These are phyloP conservation scores for Eurypyga helias DNA, from an alignment of 2,113 vertebrate species.

Conservation along the genomic window DNA sequence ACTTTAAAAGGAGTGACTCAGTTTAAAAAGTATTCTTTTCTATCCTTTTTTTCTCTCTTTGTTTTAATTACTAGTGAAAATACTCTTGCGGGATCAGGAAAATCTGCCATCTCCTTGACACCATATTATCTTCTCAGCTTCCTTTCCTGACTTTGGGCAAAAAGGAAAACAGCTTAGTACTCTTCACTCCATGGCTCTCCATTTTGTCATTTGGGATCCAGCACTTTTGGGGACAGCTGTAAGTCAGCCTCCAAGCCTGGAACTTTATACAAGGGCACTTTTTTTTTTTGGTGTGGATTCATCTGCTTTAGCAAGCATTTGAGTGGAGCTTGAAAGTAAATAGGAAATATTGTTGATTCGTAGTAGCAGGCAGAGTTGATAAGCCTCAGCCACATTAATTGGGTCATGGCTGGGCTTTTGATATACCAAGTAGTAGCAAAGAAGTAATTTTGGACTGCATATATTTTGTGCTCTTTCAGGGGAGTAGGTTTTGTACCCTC, in stretches of 20 bases:
- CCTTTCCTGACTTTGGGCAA: not conserved
- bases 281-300: not conserved
- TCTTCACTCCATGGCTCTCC: not conserved
- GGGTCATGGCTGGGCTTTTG: not conserved
- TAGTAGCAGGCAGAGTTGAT: not conserved
- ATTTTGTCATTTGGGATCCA: not conserved
- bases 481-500: not conserved
- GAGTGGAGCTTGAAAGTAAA: not conserved
- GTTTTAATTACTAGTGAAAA: not conserved
- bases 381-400: not conserved
- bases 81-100: not conserved
- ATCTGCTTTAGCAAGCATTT: not conserved
- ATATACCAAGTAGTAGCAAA: not conserved
- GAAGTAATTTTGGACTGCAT: not conserved
- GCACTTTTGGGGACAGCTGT: not conserved
- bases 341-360: not conserved
- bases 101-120: not conserved
- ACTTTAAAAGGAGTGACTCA: not conserved
- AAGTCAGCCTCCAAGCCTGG: not conserved
- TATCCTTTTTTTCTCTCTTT: not conserved
- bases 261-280: not conserved
- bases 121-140: not conserved
- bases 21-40: not conserved
- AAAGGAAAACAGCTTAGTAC: not conserved
- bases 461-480: not conserved